Base-by-base conservation (phyloP, 1,140 invertebrate genomes). In the Berghia stephanieae region DNA sequence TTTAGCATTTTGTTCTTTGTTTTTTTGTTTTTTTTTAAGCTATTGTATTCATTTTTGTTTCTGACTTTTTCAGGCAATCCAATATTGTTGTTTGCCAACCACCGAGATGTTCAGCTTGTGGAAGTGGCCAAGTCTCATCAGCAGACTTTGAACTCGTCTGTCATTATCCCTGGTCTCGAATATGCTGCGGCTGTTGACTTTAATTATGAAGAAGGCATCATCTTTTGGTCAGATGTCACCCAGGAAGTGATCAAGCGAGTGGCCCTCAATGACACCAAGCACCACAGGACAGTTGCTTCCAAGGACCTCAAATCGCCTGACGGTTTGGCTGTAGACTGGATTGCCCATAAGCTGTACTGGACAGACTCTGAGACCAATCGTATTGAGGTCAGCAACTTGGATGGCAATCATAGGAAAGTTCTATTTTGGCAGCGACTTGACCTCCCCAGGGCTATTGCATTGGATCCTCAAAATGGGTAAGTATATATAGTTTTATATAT, bases 401-500 rank as follows among this genome's bases (percentile, higher is more conserved):
- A 96, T 84, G 97, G 97, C 1, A 91, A 92, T 0, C 93, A 93
- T 81, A 91, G 97, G 57, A 94, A 98, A 84, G 94, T 98, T 2
- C 87, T 99, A 0, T 92, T 98, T 0, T 95, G 96, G 84, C 94
- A 96, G 83, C 97, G 98, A 86, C 96, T 99, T 36, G 97, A 96
- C 3, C 97, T 98, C 86, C 97, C 97, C 0, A 90, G 98, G 83
- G 97, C 96, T 46, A 95, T 99, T 92, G 96, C 96, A 81, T 86
- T 99, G 43, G 97, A 99, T 91, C 97, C 98, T 0, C 96, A 1
- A 95, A 98, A 89, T 98, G 98, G 98, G 94, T 96, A 92, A 80
- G 83, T 82, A n/a, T n/a, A n/a, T 66, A 8, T 49, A 49, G n/a
- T n/a, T n/a, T n/a, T n/a, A n/a, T n/a, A n/a, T n/a, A n/a, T n/a